phyloP scores from a whole-genome alignment of 2,888 invertebrate species.

The Hemithea aestivaria region DNA sequence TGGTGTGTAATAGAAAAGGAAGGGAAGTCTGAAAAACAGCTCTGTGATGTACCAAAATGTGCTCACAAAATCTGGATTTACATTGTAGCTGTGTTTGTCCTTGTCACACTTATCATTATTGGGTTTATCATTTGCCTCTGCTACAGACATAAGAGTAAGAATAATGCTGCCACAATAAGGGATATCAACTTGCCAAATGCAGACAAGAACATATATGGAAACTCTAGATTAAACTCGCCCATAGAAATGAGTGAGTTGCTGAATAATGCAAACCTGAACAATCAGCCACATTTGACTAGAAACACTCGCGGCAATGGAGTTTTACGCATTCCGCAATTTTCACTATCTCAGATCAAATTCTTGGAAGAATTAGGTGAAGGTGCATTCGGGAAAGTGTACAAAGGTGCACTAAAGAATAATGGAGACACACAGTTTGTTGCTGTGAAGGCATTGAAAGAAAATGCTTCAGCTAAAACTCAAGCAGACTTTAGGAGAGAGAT shows the following conservation, averaged over 20 bases:
- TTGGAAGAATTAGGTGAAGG: constrained; percentile 96
- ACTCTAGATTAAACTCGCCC: constrained; percentile 85
- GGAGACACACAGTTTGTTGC: constrained; percentile 89
- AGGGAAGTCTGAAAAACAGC: constrained; percentile 86
- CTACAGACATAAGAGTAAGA: constrained; percentile 77
- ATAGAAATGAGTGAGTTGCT: constrained; percentile 92
- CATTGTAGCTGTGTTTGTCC: constrained; percentile 82
- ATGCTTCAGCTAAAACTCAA: constrained; percentile 93
- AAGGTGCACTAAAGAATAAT: constrained; percentile 90
- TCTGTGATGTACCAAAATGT: constrained; percentile 94
- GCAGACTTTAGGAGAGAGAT: constrained; percentile 96
- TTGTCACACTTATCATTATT: constrained; percentile 71
- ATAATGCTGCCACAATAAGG: constrained; percentile 81
- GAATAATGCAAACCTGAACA: constrained; percentile 72
- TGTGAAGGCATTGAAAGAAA: constrained; percentile 96
- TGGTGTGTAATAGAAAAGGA: constrained; percentile 91
- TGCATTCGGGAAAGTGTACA: constrained; percentile 98
- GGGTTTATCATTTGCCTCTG: constrained; percentile 80
- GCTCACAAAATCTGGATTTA: constrained; percentile 91
- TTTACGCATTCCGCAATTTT: constrained; percentile 89
- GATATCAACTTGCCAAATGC: constrained; percentile 85
- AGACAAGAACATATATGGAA: constrained; percentile 90
- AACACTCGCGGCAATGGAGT: constrained; percentile 73
- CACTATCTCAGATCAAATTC: constrained; percentile 90
- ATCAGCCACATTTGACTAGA: constrained; percentile 66